phyloP scores from a whole-genome alignment of 2,113 vertebrate species.

The Pipra filicauda region DNA sequence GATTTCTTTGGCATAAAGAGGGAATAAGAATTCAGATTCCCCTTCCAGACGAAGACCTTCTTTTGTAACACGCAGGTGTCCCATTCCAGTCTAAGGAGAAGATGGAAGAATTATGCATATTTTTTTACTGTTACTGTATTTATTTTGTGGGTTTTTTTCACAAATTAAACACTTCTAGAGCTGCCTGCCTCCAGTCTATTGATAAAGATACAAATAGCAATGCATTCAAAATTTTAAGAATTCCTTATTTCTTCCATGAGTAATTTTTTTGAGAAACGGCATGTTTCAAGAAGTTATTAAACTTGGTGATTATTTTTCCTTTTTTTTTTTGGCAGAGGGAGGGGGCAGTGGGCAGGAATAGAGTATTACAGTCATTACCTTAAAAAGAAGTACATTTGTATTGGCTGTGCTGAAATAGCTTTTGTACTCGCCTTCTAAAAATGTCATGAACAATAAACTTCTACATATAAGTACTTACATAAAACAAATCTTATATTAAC shows the following conservation, averaged over 20 bases:
- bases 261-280: background rate
- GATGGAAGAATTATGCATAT: background rate
- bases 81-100: conserved; percentile 88
- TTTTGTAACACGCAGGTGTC: conserved; percentile 82
- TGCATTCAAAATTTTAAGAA: background rate
- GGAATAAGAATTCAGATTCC: conserved; percentile 93
- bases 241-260: background rate
- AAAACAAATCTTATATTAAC: background rate
- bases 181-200: background rate
- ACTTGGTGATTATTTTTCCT: background rate
- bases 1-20: conserved; percentile 92
- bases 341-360: background rate
- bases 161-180: background rate
- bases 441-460: background rate
- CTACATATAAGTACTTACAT: background rate
- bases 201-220: background rate
- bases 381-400: background rate
- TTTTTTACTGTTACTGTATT: background rate
- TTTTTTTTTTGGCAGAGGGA: background rate
- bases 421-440: background rate
- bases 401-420: background rate
- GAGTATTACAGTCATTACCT: background rate
- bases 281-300: background rate
- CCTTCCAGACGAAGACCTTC: conserved; percentile 92
- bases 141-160: background rate